phyloP scores from a whole-genome alignment of 2,888 invertebrate species.

The Stenoptilia bipunctidactyla region DNA sequence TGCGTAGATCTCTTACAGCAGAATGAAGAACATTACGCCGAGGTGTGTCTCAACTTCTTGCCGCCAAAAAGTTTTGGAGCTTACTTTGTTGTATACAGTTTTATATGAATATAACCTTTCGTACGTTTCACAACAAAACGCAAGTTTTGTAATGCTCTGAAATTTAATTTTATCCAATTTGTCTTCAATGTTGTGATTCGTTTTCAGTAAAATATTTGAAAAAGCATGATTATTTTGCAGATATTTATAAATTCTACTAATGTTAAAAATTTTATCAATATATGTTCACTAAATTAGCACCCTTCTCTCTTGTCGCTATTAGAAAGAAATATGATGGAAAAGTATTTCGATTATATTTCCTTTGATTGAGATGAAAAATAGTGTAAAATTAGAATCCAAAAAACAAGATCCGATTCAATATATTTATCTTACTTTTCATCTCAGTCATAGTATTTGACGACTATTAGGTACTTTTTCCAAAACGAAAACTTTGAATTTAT shows the following conservation, averaged over 20 bases:
- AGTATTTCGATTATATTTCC: conserved; percentile 23
- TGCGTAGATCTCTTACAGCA: conserved; percentile 99
- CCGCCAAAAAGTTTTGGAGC: conserved; percentile 23
- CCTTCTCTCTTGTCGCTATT: conserved; percentile 63
- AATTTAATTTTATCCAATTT: conserved; percentile 27
- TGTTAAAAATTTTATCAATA: conserved; percentile 29
- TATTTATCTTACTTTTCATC: too few relatives aligned
- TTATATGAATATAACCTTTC: too few relatives aligned
- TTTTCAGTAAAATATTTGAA: conserved; percentile 36
- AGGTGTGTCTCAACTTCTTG: conserved; percentile 75
- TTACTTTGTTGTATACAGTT: background rate
- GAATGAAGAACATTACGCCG: conserved; percentile 99
- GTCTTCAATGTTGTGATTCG: conserved; percentile 47
- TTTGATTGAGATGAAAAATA: conserved; percentile 25
- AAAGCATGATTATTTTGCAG: too few relatives aligned
- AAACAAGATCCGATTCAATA: too few relatives aligned
- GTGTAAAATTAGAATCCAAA: too few relatives aligned
- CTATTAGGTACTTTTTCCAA: conserved; percentile 4
- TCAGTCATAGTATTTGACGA: conserved; percentile 25
- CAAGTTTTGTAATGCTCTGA: conserved; percentile 22
- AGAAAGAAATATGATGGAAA: conserved; percentile 50
- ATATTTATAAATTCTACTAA: background rate
- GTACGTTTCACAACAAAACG: too few relatives aligned
- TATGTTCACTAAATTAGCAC: conserved; percentile 56
- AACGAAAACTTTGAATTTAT: background rate